A percentile compares a stretch with the other conserved stretches of the same genome.
phyloP scores from a whole-genome alignment of 2,888 invertebrate species.

The Diadegma fenestrale region DNA sequence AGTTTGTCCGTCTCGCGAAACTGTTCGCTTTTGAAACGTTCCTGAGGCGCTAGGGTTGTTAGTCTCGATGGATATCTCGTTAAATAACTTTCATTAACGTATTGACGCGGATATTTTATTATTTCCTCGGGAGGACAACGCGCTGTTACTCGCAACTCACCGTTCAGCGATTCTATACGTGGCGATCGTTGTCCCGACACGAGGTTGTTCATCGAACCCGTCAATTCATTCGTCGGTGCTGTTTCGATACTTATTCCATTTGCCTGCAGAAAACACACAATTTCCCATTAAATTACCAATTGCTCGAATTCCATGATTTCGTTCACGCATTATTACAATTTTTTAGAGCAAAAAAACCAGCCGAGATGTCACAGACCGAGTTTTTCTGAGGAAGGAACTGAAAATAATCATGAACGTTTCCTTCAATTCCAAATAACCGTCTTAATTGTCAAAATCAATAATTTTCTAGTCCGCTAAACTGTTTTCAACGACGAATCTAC shows the following conservation, averaged over 20 bases:
- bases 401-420: neutral
- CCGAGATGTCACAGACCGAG: no score
- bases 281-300: neutral
- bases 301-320: neutral
- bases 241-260: conserved; percentile 78
- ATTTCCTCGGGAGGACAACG: conserved; percentile 76
- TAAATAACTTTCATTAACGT: conserved; percentile 74
- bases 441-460: no score
- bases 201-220: conserved; percentile 83
- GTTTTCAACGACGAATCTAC: neutral
- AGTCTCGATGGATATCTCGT: conserved; percentile 76
- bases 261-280: conserved; percentile 66
- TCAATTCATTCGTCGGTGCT: conserved; percentile 78
- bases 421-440: neutral
- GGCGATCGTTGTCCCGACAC: conserved; percentile 80
- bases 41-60: conserved; percentile 71
- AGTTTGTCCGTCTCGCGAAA: conserved; percentile 68
- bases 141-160: conserved; percentile 81
- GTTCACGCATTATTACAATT: no score
- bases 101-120: conserved; percentile 77
- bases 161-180: conserved; percentile 83
- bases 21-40: conserved; percentile 72
- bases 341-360: no score
- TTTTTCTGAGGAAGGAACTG: no score
- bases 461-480: neutral